Evolutionary conservation across 1,140 invertebrate species (phyloP).

Genomic region (Nilaparvata lugens): DNA sequence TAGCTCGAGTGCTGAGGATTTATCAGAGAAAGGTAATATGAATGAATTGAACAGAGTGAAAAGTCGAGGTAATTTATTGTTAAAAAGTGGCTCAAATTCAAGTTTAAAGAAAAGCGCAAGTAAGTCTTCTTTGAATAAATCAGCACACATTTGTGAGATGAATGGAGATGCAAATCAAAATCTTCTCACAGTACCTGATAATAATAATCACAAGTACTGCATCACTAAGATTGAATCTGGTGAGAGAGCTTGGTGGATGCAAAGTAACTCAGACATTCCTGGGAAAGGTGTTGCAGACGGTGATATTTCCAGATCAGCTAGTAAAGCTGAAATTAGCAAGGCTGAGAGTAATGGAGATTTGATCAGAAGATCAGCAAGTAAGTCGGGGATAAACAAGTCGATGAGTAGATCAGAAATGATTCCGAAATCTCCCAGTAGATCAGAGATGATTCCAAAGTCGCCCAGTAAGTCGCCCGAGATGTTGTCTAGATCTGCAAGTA

Average conservation of each 20-base stretch:
- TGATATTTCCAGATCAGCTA: too few species aligned
- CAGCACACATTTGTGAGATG: too few species aligned
- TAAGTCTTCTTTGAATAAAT: conserved; percentile 1
- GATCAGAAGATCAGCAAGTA: too few species aligned
- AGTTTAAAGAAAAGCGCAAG: not conserved
- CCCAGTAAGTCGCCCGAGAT: too few species aligned
- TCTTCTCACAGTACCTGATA: not conserved
- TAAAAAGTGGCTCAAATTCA: too few species aligned
- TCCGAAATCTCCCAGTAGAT: too few species aligned
- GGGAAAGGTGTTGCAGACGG: not conserved
- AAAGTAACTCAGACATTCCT: conserved; percentile 28
- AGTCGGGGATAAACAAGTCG: too few species aligned
- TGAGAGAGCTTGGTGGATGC: conserved; percentile 52
- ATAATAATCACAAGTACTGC: conserved; percentile 2
- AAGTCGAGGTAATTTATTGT: not conserved
- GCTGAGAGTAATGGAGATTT: too few species aligned
- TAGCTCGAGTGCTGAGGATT: conserved; percentile 7
- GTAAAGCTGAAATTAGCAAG: too few species aligned
- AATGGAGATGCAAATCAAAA: not conserved
- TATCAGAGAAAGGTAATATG: conserved; percentile 11
- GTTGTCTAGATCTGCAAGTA: not conserved
- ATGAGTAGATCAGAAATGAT: too few species aligned
- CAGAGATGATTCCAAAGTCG: too few species aligned
- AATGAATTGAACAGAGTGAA: not conserved
- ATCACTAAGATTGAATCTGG: conserved; percentile 35